Conservation (phyloP, 2,113 vertebrate species). For the Odocoileus virginianus region DNA sequence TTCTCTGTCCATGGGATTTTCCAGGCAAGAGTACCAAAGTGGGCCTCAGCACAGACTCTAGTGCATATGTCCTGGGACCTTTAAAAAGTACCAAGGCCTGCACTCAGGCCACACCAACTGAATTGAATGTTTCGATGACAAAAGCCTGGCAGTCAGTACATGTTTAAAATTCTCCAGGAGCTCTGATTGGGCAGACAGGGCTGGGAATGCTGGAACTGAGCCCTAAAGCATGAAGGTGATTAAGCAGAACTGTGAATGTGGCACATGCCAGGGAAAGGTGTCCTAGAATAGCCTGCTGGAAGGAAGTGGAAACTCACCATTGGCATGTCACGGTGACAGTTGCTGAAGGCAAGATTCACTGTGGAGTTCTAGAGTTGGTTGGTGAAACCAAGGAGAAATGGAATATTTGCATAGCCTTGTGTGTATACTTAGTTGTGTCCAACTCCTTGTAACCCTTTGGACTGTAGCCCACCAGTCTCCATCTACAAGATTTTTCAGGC, state of each 20-base stretch:
- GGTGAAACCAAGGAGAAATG: not conserved
- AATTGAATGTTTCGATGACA: not conserved
- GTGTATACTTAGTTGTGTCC: not conserved
- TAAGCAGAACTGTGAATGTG: not conserved
- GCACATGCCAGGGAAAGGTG: not conserved
- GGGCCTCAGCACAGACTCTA: not conserved
- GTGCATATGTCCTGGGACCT: not conserved
- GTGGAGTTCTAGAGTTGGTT: too few relatives aligned
- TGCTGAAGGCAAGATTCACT: not conserved
- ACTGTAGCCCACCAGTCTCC: not conserved
- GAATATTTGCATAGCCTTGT: not conserved
- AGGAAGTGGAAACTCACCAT: not conserved
- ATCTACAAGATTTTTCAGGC: not conserved
- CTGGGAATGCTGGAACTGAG: not conserved
- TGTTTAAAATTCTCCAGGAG: not conserved
- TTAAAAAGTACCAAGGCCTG: not conserved
- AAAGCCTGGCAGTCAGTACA: not conserved
- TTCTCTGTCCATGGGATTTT: too few relatives aligned
- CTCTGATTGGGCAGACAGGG: not conserved
- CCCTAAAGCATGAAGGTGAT: not conserved
- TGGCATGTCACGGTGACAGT: not conserved
- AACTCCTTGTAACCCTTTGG: not conserved
- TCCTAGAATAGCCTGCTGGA: not conserved
- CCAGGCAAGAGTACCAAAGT: too few relatives aligned
- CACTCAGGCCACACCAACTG: fast-evolving